Base-by-base conservation (phyloP, 2,797 vertebrate genomes). In the Cyprinodon diabolis region DNA sequence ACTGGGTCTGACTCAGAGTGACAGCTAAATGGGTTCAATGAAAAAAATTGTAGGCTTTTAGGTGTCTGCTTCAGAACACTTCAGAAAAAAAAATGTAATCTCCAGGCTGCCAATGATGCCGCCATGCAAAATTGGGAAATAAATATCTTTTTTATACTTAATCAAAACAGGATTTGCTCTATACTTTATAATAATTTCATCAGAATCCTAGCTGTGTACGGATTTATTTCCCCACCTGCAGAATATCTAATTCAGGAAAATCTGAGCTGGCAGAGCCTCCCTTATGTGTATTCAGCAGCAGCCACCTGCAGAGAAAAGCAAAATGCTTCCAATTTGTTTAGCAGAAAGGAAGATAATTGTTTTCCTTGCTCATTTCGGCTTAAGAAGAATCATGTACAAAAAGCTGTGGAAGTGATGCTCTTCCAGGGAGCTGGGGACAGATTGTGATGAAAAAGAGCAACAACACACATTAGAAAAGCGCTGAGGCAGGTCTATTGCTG, bases 211-310 rank as follows among this genome's bases (percentile, higher is more conserved):
- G 19, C 66, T 52, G 66, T 54, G 17, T 52, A 52, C 17, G 30
- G 66, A 52, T 52, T 37, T 68, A 68, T 68, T 30, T 52, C 25
- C 49, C 48, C 66, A 68, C 66, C 66, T 68, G 66, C 66, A 37
- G 66, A 37, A 68, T 12, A 68, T 68, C 30, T 30, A 51, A 25
- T 37, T 68, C 25, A 52, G 66, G 48, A 49, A 37, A 68, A 68
- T 35, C 48, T 68, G 30, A 21, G 48, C 30, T 68, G 66, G 66
- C 48, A 52, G 66, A 15, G 30, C 37, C 66, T 52, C 57, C 57
- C 57, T 58, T 49, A 52, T 68, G 49, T 35, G 35, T 52, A 68
- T 68, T 68, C 66, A 68, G 66, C 25, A 17, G 25, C 25, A 35
- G 49, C 66, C 49, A 52, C 48, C 48, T 35, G 49, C 47, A 68